phyloP scores from a whole-genome alignment of 2,113 vertebrate species.

The Rhagologus leucostigma region DNA sequence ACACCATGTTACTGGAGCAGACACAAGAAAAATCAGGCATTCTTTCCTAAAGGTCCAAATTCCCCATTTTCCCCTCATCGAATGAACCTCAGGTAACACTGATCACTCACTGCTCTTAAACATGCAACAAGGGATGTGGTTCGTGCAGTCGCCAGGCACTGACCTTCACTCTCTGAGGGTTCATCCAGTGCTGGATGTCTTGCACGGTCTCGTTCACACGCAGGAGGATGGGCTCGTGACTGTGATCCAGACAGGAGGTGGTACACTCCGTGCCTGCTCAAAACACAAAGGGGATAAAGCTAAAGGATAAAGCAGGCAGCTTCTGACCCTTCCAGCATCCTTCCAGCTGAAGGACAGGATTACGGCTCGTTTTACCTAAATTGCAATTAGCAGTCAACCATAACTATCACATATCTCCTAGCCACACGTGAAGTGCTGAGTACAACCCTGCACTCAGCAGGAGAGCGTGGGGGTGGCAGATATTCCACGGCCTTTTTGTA shows the following conservation, averaged over 20 bases:
- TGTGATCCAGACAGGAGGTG: slow-evolving; percentile 86
- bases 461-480: neutral
- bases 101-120: neutral
- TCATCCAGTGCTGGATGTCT: slow-evolving; percentile 90
- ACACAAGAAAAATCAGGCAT: neutral
- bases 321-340: neutral
- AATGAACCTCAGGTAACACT: neutral
- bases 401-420: slow-evolving; percentile 45
- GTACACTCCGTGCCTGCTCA: slow-evolving; percentile 86
- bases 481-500: neutral
- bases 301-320: slow-evolving; percentile 3
- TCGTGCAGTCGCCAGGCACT: neutral
- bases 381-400: slow-evolving; percentile 42
- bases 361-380: slow-evolving; percentile 13
- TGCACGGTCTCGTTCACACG: slow-evolving; percentile 83
- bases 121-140: neutral
- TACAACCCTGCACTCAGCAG: neutral
- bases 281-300: neutral
- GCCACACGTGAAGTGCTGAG: slow-evolving; percentile 14
- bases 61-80: neutral
- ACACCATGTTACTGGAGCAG: neutral
- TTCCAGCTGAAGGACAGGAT: neutral
- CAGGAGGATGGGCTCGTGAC: slow-evolving; percentile 88
- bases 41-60: neutral
- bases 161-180: slow-evolving; percentile 91